Conservation (phyloP, 1,140 invertebrate genomes). For the Bombus pyrosoma region DNA sequence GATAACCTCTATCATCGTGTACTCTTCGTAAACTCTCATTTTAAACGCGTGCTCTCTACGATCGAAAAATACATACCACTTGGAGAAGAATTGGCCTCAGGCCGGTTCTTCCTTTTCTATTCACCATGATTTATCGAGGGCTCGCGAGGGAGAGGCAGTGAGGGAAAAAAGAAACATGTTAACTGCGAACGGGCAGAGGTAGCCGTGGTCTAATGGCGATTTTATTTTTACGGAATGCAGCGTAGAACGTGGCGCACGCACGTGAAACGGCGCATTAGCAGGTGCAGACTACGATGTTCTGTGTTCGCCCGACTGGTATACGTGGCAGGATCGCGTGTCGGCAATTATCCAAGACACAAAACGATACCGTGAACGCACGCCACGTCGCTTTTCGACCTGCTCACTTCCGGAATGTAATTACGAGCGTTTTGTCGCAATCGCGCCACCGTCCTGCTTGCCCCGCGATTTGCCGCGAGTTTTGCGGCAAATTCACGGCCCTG, state of each 20-base stretch:
- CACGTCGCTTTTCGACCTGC: slow-evolving; percentile 53
- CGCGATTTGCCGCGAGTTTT: slow-evolving; percentile 48
- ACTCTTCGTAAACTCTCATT: background rate
- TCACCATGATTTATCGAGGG: background rate
- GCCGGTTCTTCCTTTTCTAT: background rate
- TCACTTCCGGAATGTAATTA: slow-evolving; percentile 65
- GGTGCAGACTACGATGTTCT: background rate
- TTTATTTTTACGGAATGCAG: slow-evolving; percentile 20
- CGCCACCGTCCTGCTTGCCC: background rate
- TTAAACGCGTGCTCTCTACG: background rate
- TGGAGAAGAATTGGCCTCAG: background rate
- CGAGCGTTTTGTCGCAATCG: slow-evolving; percentile 56
- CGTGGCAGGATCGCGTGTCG: slow-evolving; percentile 48
- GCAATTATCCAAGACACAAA: slow-evolving; percentile 58
- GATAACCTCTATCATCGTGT: background rate
- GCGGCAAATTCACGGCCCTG: background rate
- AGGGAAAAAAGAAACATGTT: background rate
- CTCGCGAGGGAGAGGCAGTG: background rate
- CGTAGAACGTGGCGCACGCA: background rate
- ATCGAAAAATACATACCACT: background rate
- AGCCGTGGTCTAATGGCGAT: background rate
- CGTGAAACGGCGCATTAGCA: slow-evolving; percentile 13
- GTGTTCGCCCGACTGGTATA: background rate
- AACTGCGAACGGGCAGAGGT: background rate
- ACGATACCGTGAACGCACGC: slow-evolving; percentile 49